Percentiles rank a stretch among this genome's conserved stretches.
Conservation (phyloP, 1,140 invertebrate genomes). For the Apis laboriosa region DNA sequence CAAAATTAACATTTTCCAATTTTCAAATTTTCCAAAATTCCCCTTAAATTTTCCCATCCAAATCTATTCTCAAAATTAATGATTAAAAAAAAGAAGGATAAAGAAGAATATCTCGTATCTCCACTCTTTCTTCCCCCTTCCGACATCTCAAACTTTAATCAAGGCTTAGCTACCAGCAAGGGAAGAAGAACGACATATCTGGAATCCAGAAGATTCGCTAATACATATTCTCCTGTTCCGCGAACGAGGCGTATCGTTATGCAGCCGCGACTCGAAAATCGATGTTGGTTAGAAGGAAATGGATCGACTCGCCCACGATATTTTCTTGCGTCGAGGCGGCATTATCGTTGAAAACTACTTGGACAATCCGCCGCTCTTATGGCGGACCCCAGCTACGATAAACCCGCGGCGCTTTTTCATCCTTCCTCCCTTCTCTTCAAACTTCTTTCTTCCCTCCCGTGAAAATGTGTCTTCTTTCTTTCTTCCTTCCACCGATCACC, state of each 20-base stretch:
- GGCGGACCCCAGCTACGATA: slow-evolving; percentile 35
- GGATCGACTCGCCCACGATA: slow-evolving; percentile 36
- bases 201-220: neutral
- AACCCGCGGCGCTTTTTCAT: slow-evolving; percentile 41
- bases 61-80: too few species aligned
- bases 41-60: too few species aligned
- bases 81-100: too few species aligned
- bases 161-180: too few species aligned
- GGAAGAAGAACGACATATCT: neutral
- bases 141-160: too few species aligned
- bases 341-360: slow-evolving; percentile 49
- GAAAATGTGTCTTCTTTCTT: slow-evolving; percentile 1
- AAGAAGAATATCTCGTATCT: too few species aligned
- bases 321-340: slow-evolving; percentile 35
- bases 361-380: neutral
- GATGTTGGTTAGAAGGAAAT: slow-evolving; percentile 10
- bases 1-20: too few species aligned
- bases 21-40: too few species aligned
- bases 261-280: slow-evolving; percentile 7
- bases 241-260: neutral
- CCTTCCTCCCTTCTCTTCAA: neutral
- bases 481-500: slow-evolving; percentile 10
- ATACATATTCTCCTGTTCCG: neutral
- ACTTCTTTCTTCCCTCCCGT: neutral
- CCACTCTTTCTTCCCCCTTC: too few species aligned